A percentile compares a stretch with the other conserved stretches of the same genome.
Conservation (phyloP, 2,888 invertebrate species). For the Aphelenchoides bicaudatus region DNA sequence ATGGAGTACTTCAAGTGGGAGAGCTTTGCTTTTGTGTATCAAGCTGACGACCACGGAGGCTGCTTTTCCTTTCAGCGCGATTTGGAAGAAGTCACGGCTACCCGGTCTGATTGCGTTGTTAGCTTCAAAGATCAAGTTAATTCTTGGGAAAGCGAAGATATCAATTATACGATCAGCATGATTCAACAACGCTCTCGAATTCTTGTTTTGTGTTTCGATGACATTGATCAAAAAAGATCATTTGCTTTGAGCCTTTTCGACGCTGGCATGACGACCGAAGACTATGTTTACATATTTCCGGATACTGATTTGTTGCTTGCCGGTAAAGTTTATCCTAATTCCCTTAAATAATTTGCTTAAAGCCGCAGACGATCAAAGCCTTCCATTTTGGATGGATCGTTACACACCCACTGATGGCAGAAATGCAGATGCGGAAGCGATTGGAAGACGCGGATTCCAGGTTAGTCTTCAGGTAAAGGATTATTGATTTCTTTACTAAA, state of each 20-base stretch:
- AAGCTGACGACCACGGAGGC: constrained; percentile 27
- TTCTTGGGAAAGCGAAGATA: constrained; percentile 26
- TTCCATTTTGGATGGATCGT: constrained; percentile 34
- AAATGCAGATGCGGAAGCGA: constrained; percentile 32
- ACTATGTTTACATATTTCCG: constrained; percentile 35
- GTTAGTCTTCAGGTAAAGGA: constrained; percentile 23
- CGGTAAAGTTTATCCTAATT: not conserved
- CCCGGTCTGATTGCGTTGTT: constrained; percentile 15
- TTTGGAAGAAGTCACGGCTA: constrained; percentile 24
- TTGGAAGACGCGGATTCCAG: constrained; percentile 31
- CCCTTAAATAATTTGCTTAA: not conserved
- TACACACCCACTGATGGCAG: constrained; percentile 24
- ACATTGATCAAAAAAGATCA: constrained; percentile 24
- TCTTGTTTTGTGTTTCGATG: constrained; percentile 38
- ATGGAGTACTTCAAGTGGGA: constrained; percentile 31
- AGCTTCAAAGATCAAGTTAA: constrained; percentile 21
- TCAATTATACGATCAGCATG: constrained; percentile 26
- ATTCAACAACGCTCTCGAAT: constrained; percentile 29
- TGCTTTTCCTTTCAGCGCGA: constrained; percentile 25
- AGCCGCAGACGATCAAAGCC: constrained; percentile 7
- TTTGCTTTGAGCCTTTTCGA: constrained; percentile 33
- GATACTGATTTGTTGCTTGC: constrained; percentile 28
- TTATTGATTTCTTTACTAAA: too few relatives aligned
- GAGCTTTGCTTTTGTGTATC: constrained; percentile 29
- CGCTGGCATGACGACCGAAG: constrained; percentile 27